Conservation (phyloP, 1,140 invertebrate genomes). For the Leguminivora glycinivorella region DNA sequence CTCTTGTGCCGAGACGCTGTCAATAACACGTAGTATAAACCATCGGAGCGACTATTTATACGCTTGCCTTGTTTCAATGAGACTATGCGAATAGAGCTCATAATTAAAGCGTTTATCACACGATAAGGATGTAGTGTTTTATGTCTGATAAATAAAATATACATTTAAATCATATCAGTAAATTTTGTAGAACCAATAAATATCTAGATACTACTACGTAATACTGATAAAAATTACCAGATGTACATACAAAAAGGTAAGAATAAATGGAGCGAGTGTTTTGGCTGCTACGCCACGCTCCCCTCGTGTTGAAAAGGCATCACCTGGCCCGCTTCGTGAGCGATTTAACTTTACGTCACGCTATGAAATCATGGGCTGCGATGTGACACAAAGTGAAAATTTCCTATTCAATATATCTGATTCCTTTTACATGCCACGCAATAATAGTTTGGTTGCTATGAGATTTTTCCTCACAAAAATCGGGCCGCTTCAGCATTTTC, state of each 20-base stretch:
- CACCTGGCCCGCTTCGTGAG: not conserved
- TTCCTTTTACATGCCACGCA: conserved; percentile 12
- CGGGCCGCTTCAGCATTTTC: not conserved
- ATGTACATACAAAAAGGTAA: conserved; percentile 14
- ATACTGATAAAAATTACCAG: not conserved
- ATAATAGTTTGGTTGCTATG: not conserved
- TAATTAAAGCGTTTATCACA: conserved; percentile 10
- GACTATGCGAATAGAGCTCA: not conserved
- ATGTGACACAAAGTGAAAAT: conserved; percentile 1
- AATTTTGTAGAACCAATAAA: not conserved
- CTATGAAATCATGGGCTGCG: not conserved
- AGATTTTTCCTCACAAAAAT: not conserved
- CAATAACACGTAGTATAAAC: conserved; percentile 21
- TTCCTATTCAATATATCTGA: conserved; percentile 1
- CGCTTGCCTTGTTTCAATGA: not conserved
- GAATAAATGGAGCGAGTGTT: not conserved
- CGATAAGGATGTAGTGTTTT: conserved; percentile 1
- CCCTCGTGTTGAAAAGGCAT: not conserved
- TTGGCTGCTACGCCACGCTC: not conserved
- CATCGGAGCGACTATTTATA: conserved; percentile 18
- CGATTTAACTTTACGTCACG: conserved; percentile 13
- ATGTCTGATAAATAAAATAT: not conserved
- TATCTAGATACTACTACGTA: too few relatives aligned
- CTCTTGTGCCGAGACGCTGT: conserved; percentile 21
- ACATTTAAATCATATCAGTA: not conserved